Evolutionary conservation across 2,888 invertebrate genomes (phyloP), one percentile per base, ranked within the genome.

Genomic region (Choreutis nemorana): DNA sequence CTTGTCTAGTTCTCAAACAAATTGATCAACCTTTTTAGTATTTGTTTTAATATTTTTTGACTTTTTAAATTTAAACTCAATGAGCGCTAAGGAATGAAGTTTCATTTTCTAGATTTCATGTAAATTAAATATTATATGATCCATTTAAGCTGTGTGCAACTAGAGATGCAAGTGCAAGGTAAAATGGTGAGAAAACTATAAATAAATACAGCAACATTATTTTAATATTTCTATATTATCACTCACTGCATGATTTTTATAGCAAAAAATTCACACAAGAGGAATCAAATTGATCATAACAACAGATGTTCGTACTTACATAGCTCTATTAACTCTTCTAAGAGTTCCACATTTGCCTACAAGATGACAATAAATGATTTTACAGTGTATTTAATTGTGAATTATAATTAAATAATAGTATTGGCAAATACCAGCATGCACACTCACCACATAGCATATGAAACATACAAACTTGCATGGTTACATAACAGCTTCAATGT

Each of bases 181-280:
- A n/a, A n/a, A n/a, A n/a, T n/a, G n/a, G n/a, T n/a, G n/a, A n/a
- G n/a, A 18, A 18, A 18, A 18, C 8, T 6, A 18, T 18, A 18
- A 55, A 59, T 45, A 39, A 50, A 56, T 45, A 44, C 45, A 39
- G 39, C 28, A 39, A 29, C 23, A 33, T 47, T 50, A 54, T 54
- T 59, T 55, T 49, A 50, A 54, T 53, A 56, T 63, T 50, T 52
- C 62, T 70, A 71, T 61, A 65, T 61, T 62, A 49, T 50, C 20
- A 57, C 70, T 71, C 73, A 54, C 44, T 42, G 54, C 41, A 48
- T 63, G 68, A 64, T 77, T 77, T 73, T 68, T 54, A 41, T 40
- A 36, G 42, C 48, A 66, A 67, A 75, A 73, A 73, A 65, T 42
- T 60, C 65, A 66, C 48, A 56, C 62, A 54, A 62, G 70, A 65